Conservation (phyloP, 2,797 vertebrate species). For the Aselliscus stoliczkanus region DNA sequence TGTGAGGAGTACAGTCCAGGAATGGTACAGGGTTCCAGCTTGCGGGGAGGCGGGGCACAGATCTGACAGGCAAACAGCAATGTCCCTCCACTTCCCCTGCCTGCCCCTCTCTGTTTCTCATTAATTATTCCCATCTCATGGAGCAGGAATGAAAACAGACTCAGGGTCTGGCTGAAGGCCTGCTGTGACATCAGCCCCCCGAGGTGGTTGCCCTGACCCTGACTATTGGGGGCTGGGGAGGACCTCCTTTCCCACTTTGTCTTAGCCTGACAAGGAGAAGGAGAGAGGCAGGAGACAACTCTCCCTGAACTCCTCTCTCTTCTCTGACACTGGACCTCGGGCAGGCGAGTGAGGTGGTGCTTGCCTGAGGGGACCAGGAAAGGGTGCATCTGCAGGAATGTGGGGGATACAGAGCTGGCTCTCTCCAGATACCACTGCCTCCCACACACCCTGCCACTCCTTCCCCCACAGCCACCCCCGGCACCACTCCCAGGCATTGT, state of each 20-base stretch:
- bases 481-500: not conserved
- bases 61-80: not conserved
- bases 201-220: conserved; percentile 45
- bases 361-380: not conserved
- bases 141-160: conserved; percentile 82
- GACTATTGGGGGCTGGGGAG: not conserved
- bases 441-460: not conserved
- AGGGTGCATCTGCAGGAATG: not conserved
- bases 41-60: not conserved
- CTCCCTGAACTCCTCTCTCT: not conserved
- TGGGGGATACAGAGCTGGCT: not conserved
- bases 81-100: not conserved
- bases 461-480: not conserved
- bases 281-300: not conserved
- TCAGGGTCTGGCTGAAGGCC: conserved; percentile 66
- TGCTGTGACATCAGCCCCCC: conserved; percentile 55
- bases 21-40: not conserved
- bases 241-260: not conserved
- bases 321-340: not conserved
- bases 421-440: not conserved
- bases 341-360: not conserved
- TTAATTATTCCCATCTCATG: conserved; percentile 81
- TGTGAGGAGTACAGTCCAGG: not conserved
- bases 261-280: not conserved
- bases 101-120: conserved; percentile 74